Evolutionary conservation across 2,113 vertebrate genomes (phyloP).

Genomic region (Ammodytes dubius): DNA sequence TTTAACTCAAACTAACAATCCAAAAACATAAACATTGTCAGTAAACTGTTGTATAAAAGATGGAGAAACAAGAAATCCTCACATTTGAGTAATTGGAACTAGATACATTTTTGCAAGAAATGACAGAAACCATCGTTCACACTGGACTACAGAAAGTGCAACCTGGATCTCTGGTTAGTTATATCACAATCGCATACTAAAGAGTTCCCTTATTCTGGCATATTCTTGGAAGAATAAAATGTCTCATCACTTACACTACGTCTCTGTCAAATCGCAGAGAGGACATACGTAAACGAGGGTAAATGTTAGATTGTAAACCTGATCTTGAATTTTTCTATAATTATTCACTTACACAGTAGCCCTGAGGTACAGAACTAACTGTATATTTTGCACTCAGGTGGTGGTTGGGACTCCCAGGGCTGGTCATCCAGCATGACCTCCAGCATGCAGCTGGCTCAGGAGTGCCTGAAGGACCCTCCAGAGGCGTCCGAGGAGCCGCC

Average conservation of each 20-base stretch:
- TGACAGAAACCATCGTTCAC: background rate
- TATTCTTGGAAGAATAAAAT: background rate
- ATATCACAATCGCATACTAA: background rate
- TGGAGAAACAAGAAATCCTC: background rate
- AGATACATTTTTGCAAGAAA: background rate
- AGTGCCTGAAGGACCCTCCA: constrained; percentile 92
- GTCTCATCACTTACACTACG: background rate
- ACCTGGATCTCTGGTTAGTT: background rate
- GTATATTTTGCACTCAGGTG: constrained; percentile 67
- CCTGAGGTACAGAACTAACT: constrained; percentile 14
- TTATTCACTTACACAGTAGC: background rate
- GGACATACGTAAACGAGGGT: background rate
- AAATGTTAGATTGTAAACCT: background rate
- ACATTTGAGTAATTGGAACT: background rate
- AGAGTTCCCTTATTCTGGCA: background rate
- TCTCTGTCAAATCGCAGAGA: background rate
- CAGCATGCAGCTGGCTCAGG: constrained; percentile 94
- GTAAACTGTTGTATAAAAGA: background rate
- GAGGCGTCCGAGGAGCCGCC: constrained; percentile 90
- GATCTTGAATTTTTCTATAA: background rate
- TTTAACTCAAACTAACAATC: background rate
- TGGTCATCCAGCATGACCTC: constrained; percentile 95
- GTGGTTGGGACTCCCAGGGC: constrained; percentile 88
- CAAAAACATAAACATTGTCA: background rate
- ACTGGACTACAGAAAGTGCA: background rate